These are phyloP conservation scores for Ophion slaviceki DNA, from an alignment of 2,888 invertebrate genomes.

Conservation along the genomic window DNA sequence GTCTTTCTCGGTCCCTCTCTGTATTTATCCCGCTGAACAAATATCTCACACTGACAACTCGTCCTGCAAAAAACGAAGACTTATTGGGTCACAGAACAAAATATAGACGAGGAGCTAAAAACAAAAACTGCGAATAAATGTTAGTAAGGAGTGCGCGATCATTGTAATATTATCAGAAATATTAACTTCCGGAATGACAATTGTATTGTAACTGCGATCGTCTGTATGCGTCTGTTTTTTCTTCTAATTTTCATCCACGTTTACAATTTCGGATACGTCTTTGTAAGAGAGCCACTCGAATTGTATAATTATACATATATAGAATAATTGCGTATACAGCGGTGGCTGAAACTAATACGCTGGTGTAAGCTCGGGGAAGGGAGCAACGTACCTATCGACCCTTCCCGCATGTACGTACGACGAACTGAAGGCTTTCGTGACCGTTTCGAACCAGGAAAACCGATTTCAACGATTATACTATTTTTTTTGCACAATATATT, in stretches of 20 bases:
- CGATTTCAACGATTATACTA: background rate
- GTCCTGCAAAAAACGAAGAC: background rate
- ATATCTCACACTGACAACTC: background rate
- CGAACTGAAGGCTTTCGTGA: background rate
- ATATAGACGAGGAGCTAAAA: background rate
- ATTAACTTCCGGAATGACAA: slow-evolving; percentile 51
- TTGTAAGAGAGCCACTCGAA: slow-evolving; percentile 31
- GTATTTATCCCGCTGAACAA: background rate
- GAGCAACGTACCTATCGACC: background rate
- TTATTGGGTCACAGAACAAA: background rate
- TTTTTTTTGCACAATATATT: background rate
- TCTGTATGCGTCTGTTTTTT: slow-evolving; percentile 19
- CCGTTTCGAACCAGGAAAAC: background rate
- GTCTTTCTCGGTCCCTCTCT: background rate
- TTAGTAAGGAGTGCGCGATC: slow-evolving; percentile 25
- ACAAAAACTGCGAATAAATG: background rate
- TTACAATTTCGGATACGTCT: slow-evolving; percentile 37
- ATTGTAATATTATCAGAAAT: slow-evolving; percentile 38
- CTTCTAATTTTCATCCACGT: slow-evolving; percentile 49
- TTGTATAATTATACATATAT: slow-evolving; percentile 19
- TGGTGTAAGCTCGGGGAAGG: background rate
- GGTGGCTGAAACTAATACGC: no score
- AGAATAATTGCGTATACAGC: background rate
- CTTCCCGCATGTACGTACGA: background rate
- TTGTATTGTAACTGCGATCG: slow-evolving; percentile 57